Conservation (phyloP, 2,797 vertebrate species). For the Trachurus trachurus region DNA sequence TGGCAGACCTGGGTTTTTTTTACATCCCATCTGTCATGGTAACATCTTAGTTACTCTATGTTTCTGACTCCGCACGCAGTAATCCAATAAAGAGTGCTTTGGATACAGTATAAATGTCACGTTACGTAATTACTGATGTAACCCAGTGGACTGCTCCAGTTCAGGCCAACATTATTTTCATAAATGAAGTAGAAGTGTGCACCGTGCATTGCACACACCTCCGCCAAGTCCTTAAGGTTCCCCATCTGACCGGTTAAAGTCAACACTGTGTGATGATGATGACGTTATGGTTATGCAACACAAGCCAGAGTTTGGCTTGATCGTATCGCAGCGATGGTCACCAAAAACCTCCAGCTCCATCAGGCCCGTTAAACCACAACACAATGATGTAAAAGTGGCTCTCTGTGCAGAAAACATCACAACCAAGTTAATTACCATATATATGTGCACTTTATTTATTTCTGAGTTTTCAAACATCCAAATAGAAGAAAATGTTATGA, state of each 20-base stretch:
- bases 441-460: not conserved
- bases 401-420: not conserved
- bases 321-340: not conserved
- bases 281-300: slow-evolving; percentile 47
- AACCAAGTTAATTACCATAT: not conserved
- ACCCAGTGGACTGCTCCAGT: slow-evolving; percentile 9
- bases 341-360: not conserved
- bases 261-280: not conserved
- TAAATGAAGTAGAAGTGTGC: slow-evolving; percentile 6
- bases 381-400: not conserved
- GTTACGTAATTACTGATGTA: slow-evolving; percentile 40
- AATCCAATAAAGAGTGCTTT: not conserved
- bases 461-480: not conserved
- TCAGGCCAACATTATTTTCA: slow-evolving; percentile 26
- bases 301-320: not conserved
- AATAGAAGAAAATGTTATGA: not conserved
- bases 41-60: not conserved
- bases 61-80: not conserved
- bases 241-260: not conserved
- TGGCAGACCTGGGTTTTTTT: not conserved
- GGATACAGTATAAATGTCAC: slow-evolving; percentile 11
- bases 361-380: not conserved
- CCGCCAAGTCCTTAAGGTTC: not conserved
- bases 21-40: not conserved
- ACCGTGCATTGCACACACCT: not conserved